These are phyloP conservation scores for Pegea sp. DNA, from an alignment of 23 tunicate genomes.

Conservation along the genomic window DNA sequence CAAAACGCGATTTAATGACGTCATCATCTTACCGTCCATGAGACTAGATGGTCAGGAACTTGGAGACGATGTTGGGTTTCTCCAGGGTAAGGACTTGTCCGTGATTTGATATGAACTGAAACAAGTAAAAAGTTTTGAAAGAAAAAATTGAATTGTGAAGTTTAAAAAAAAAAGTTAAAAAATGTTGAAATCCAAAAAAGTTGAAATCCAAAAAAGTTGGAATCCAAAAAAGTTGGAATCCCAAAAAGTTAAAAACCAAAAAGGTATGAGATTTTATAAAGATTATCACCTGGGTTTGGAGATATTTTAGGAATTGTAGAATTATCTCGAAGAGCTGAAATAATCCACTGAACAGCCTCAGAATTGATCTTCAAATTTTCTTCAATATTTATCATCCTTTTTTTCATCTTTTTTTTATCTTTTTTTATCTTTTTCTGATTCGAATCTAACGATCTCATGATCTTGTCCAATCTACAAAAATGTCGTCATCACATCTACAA, in stretches of 20 bases:
- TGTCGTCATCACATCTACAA: neutral
- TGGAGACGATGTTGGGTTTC: constrained; percentile 4
- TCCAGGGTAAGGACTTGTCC: constrained; percentile 25
- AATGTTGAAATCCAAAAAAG: no score
- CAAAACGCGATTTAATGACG: neutral
- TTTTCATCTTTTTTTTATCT: constrained; percentile 6
- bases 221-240: no score
- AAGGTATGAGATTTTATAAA: no score
- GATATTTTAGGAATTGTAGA: constrained; percentile 7
- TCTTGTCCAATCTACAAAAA: constrained; percentile 12
- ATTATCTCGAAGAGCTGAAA: constrained; percentile 12
- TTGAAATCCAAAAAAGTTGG: no score
- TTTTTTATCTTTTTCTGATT: constrained; percentile 2
- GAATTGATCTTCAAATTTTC: constrained; percentile 1
- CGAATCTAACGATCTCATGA: constrained; percentile 9
- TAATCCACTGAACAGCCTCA: constrained; percentile 22
- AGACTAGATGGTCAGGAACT: constrained; percentile 24
- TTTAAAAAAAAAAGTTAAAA: no score
- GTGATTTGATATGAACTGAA: constrained; percentile 41
- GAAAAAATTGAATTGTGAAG: no score
- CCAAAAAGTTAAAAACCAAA: no score
- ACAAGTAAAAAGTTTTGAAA: constrained; percentile 1
- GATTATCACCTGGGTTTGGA: no score
- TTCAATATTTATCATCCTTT: constrained; percentile 9
- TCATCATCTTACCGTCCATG: constrained; percentile 34